A percentile compares a stretch with the other conserved stretches of the same genome.
Conservation (phyloP, 2,888 invertebrate species). For the Polyommatus icarus region DNA sequence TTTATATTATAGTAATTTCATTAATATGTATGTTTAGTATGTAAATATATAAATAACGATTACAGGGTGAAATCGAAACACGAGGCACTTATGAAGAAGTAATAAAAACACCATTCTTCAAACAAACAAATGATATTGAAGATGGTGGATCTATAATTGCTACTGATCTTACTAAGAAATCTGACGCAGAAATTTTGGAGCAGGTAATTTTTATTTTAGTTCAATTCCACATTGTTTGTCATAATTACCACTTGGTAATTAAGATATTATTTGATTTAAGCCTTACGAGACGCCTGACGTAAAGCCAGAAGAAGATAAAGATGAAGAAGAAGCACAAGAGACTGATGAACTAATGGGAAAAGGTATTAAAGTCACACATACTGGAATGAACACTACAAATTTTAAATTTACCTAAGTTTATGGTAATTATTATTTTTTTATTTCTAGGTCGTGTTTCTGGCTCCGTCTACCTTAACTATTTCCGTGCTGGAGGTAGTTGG, state of each 20-base stretch:
- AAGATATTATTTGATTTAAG: neutral
- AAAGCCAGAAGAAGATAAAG: neutral
- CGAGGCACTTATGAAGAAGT: slow-evolving; percentile 79
- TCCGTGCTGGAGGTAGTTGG: slow-evolving; percentile 25
- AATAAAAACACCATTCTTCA: slow-evolving; percentile 69
- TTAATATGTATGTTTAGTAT: neutral
- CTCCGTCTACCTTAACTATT: slow-evolving; percentile 10
- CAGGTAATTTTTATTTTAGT: neutral
- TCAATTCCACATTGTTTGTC: neutral
- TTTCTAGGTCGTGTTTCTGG: slow-evolving; percentile 17
- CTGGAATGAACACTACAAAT: neutral
- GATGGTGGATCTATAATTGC: slow-evolving; percentile 54
- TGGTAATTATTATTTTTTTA: neutral
- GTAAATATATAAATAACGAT: slow-evolving; percentile 26
- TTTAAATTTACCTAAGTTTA: neutral
- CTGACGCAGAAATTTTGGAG: neutral
- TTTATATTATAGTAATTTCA: neutral
- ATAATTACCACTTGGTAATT: neutral
- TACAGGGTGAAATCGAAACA: slow-evolving; percentile 81
- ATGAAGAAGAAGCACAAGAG: slow-evolving; percentile 11
- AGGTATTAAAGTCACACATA: neutral
- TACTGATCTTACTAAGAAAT: neutral
- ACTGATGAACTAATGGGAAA: slow-evolving; percentile 28
- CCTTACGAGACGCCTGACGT: neutral
- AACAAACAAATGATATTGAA: slow-evolving; percentile 58